Evolutionary conservation across 2,888 invertebrate species (phyloP).

Genomic region (Epirrhoe alternata): DNA sequence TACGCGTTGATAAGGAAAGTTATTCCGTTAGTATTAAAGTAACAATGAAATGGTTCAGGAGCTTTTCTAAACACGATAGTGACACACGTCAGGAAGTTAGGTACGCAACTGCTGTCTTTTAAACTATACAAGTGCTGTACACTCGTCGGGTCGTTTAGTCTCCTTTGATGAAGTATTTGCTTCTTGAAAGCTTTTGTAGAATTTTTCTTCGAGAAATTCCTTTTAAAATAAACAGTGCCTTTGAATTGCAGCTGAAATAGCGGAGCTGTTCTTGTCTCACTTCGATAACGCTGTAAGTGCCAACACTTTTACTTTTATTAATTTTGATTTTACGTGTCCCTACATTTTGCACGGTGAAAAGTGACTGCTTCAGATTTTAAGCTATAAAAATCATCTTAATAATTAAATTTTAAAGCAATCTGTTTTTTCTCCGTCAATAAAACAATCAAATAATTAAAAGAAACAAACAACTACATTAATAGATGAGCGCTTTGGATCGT

Average conservation of each 20-base stretch:
- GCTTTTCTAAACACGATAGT: neutral
- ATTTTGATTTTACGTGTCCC: constrained; percentile 29
- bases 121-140: constrained; percentile 74
- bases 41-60: no score
- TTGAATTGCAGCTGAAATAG: constrained; percentile 55
- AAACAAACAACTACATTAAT: no score
- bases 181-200: constrained; percentile 77
- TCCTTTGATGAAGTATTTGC: constrained; percentile 78
- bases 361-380: neutral
- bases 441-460: no score
- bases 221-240: constrained; percentile 67
- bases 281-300: constrained; percentile 32
- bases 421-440: no score
- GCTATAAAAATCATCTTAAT: no score
- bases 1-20: no score
- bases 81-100: neutral
- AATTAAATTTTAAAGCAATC: no score
- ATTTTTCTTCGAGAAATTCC: constrained; percentile 65
- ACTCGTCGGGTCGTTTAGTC: constrained; percentile 69
- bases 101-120: constrained; percentile 55
- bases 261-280: constrained; percentile 43
- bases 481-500: no score
- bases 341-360: constrained; percentile 7
- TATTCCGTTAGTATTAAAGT: no score
- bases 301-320: constrained; percentile 29